Conservation (phyloP, 2,113 vertebrate genomes). For the Tricholaema leucomelas region DNA sequence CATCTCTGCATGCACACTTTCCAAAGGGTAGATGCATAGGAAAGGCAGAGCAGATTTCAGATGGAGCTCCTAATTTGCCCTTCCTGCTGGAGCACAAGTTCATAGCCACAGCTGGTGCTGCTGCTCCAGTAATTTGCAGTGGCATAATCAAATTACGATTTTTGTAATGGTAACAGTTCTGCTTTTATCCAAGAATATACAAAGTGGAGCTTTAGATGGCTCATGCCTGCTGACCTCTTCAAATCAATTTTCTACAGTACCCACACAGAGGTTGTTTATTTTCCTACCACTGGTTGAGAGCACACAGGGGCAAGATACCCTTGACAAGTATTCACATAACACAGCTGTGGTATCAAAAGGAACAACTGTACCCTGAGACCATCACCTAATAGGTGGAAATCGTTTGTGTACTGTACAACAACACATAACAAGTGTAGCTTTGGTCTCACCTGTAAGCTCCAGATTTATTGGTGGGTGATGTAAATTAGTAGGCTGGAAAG, state of each 20-base stretch:
- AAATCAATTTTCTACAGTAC: slow-evolving; percentile 13
- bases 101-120: background rate
- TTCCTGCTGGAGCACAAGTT: background rate
- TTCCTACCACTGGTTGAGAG: background rate
- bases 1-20: rapidly evolving
- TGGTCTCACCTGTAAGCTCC: background rate
- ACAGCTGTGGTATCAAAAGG: background rate
- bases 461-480: background rate
- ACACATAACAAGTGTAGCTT: rapidly evolving
- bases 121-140: background rate
- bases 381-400: too few species aligned
- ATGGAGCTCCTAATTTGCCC: background rate
- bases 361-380: background rate
- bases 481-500: background rate
- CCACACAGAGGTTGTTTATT: background rate
- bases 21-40: background rate
- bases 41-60: background rate
- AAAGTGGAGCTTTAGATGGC: background rate
- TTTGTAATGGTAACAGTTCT: background rate
- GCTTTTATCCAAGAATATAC: background rate
- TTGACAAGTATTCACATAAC: rapidly evolving
- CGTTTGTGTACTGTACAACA: rapidly evolving
- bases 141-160: background rate
- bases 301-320: rapidly evolving
- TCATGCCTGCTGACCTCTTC: background rate